Conservation (phyloP, 2,888 invertebrate species). For the Melinaea marsaeus region DNA sequence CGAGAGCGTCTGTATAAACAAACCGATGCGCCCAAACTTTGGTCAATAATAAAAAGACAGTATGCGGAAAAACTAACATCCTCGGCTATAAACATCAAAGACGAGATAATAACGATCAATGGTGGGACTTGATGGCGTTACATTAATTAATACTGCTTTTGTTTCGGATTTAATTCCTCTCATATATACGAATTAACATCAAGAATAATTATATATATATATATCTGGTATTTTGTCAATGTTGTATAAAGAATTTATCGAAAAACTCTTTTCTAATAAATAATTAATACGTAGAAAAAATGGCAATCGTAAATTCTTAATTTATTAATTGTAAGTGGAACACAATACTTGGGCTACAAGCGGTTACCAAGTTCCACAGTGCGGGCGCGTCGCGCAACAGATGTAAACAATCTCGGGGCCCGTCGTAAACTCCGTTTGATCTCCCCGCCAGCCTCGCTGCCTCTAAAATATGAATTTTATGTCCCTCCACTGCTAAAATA, state of each 20-base stretch:
- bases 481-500: conserved; percentile 68
- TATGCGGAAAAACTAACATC: conserved; percentile 78
- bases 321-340: conserved; percentile 19
- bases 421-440: conserved; percentile 76
- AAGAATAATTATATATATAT: background rate
- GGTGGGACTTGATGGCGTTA: conserved; percentile 58
- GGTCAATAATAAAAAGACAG: conserved; percentile 76
- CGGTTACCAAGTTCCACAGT: conserved; percentile 70
- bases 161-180: background rate
- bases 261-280: too few species aligned
- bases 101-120: conserved; percentile 69
- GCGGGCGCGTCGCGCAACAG: conserved; percentile 68
- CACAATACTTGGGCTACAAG: conserved; percentile 33
- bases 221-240: too few species aligned
- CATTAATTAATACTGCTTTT: conserved; percentile 51
- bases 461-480: conserved; percentile 77
- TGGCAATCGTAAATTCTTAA: background rate
- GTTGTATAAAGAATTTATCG: too few species aligned
- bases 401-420: conserved; percentile 75
- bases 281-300: too few species aligned
- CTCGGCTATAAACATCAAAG: conserved; percentile 72
- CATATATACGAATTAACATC: background rate
- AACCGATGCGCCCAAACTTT: conserved; percentile 73
- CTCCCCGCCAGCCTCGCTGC: conserved; percentile 56
- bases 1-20: conserved; percentile 70